Conservation (phyloP, 2,113 vertebrate species). For the Mustelus asterias region DNA sequence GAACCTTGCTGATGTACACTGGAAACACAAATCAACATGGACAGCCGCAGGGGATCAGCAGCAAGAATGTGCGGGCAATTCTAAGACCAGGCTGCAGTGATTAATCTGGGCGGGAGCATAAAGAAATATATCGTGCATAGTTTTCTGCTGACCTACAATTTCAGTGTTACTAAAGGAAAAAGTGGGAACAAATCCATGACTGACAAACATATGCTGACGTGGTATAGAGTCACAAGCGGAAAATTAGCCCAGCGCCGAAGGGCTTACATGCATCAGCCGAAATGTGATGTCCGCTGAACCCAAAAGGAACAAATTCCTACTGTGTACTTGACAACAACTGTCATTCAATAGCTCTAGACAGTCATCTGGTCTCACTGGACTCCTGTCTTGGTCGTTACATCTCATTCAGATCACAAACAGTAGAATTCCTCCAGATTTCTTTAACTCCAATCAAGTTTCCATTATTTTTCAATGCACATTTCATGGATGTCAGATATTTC, state of each 20-base stretch:
- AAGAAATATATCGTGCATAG: not conserved
- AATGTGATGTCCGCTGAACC: not conserved
- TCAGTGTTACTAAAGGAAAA: not conserved
- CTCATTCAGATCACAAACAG: not conserved
- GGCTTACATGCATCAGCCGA: not conserved
- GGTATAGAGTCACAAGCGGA: not conserved
- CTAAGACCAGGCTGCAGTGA: not conserved
- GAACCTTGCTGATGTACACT: not conserved
- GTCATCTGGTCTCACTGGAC: not conserved
- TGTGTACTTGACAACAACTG: conserved; percentile 27
- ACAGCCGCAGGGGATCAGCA: conserved; percentile 2
- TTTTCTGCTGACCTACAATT: not conserved
- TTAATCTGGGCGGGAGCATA: conserved; percentile 6
- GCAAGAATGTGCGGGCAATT: not conserved
- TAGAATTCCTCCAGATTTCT: not conserved
- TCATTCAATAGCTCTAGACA: conserved; percentile 7
- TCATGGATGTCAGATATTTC: not conserved
- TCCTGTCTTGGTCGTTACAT: not conserved
- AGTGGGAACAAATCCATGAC: not conserved
- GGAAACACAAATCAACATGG: conserved; percentile 9
- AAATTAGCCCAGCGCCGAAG: conserved; percentile 1
- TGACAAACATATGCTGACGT: not conserved
- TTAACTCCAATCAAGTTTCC: not conserved
- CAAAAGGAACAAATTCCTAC: conserved; percentile 15
- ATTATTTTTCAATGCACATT: not conserved